A percentile compares a stretch with the other conserved stretches of the same genome.
Conservation (phyloP, 2,797 vertebrate genomes). For the Chloroceryle inda region DNA sequence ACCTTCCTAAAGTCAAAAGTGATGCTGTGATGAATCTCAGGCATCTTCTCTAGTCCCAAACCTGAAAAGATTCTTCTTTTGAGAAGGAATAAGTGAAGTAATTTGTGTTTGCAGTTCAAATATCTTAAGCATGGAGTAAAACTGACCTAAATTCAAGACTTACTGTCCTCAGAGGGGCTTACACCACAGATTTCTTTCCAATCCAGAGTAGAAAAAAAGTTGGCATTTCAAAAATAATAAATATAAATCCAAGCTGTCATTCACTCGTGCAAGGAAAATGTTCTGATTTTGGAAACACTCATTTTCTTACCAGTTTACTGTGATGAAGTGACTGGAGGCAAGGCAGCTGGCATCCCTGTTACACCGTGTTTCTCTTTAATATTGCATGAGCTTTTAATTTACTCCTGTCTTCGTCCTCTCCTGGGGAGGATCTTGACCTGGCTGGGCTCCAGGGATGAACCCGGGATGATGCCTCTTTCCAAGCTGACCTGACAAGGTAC, state of each 20-base stretch:
- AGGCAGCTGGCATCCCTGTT: neutral
- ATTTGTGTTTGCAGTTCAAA: neutral
- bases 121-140: neutral
- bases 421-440: fast-evolving
- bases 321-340: neutral
- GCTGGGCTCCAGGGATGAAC: neutral
- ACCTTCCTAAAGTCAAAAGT: neutral
- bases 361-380: neutral
- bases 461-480: neutral
- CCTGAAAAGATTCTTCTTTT: neutral
- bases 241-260: neutral
- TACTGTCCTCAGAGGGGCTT: neutral
- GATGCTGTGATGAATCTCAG: neutral
- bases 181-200: neutral
- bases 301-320: neutral
- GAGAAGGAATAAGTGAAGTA: neutral
- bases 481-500: neutral
- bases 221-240: neutral
- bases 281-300: neutral
- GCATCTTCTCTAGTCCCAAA: neutral
- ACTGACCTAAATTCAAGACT: neutral
- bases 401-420: neutral
- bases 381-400: neutral
- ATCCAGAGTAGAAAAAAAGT: neutral
- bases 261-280: neutral